Evolutionary conservation across 1,140 invertebrate genomes (phyloP).

Genomic region (Drosophila nannoptera): DNA sequence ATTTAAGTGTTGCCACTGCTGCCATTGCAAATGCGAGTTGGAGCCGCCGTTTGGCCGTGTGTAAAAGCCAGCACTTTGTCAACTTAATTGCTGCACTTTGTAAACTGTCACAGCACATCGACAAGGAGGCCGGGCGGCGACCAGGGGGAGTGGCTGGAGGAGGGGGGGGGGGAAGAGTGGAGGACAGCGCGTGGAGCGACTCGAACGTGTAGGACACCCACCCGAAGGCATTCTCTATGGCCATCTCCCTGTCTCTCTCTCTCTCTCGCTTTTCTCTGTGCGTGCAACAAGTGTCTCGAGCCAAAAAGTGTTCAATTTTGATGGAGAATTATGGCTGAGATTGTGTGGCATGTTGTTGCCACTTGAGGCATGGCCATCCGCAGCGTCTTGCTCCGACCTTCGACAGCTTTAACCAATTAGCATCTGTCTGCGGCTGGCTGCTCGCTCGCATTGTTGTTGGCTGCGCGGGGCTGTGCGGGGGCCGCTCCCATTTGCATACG

Average conservation of each 20-base stretch:
- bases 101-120: slow-evolving; percentile 62
- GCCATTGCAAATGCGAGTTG: slow-evolving; percentile 39
- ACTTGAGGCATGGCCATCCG: neutral
- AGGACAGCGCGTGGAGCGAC: no score
- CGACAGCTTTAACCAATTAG: neutral
- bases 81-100: slow-evolving; percentile 76
- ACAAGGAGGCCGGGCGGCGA: slow-evolving; percentile 3
- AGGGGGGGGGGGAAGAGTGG: no score
- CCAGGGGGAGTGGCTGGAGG: neutral
- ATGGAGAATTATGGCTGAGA: slow-evolving; percentile 57
- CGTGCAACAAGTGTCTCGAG: slow-evolving; percentile 24
- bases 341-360: slow-evolving; percentile 1
- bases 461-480: neutral
- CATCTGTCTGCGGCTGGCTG: neutral
- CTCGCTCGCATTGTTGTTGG: neutral
- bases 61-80: slow-evolving; percentile 67
- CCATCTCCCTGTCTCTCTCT: neutral
- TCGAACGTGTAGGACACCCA: slow-evolving; percentile 15
- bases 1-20: slow-evolving; percentile 59
- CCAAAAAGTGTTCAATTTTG: slow-evolving; percentile 33
- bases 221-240: slow-evolving; percentile 25
- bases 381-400: neutral
- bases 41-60: slow-evolving; percentile 37
- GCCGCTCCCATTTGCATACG: slow-evolving; percentile 28
- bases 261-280: slow-evolving; percentile 1